Percentiles rank a stretch among this genome's conserved stretches.
Conservation (phyloP, 2,888 invertebrate species). For the Trisateles emortualis region DNA sequence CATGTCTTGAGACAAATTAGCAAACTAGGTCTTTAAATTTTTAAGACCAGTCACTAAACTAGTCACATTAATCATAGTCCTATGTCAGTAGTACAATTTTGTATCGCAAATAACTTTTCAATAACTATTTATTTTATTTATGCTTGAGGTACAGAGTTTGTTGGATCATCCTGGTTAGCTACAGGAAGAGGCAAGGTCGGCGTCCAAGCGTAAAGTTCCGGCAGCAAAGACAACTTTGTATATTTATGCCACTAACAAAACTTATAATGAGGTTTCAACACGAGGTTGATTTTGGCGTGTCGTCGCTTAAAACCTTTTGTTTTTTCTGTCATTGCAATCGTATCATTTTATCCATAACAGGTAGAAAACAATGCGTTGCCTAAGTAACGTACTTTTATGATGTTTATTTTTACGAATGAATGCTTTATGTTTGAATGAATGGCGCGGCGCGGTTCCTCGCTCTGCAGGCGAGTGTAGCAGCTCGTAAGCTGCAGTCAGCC, state of each 20-base stretch:
- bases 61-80: no score
- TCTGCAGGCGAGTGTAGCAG: conserved; percentile 51
- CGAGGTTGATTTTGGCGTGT: conserved; percentile 11
- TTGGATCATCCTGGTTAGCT: conserved; percentile 57
- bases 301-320: not conserved
- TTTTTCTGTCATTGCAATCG: conserved; percentile 7
- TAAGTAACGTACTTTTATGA: conserved; percentile 52
- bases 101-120: conserved; percentile 1
- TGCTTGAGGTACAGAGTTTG: conserved; percentile 41
- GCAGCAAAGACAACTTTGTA: conserved; percentile 69
- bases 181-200: conserved; percentile 84
- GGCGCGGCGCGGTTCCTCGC: conserved; percentile 51
- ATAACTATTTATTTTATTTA: conserved; percentile 14
- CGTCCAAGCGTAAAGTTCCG: conserved; percentile 81
- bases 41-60: not conserved
- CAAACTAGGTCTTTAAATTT: not conserved
- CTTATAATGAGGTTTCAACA: conserved; percentile 19
- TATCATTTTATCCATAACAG: conserved; percentile 12
- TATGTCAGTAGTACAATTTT: not conserved
- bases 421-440: conserved; percentile 61
- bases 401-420: conserved; percentile 74
- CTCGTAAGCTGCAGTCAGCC: conserved; percentile 50
- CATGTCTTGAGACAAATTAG: not conserved
- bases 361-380: conserved; percentile 23
- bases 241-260: conserved; percentile 25